Base-by-base conservation (phyloP, 2,797 vertebrate genomes). In the Argentina silus region DNA sequence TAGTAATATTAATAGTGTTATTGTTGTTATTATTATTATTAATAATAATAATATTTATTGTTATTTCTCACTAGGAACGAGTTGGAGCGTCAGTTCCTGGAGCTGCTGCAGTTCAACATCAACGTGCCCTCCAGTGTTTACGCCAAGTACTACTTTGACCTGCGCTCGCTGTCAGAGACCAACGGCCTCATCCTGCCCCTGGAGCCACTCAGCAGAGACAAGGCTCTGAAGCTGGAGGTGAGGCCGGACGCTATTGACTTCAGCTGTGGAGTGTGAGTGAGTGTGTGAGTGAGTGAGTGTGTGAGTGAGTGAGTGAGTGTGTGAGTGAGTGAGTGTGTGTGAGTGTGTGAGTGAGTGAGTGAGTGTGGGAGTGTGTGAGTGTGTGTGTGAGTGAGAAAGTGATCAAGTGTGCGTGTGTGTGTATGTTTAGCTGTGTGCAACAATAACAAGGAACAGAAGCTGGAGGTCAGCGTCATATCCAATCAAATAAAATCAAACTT, bases 101-200 rank as follows among this genome's bases (percentile, higher is more conserved):
- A 99, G 90, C 89, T 99, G 90, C 88, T 99, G 74, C 98, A 99
- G 93, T 99, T 99, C 90, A 99, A 99, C 91, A 99, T 99, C 90
- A 99, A 99, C 0, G 97, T 99, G 86, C 98, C 98, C 15, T 98
- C 98, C 90, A 99, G 98, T 67, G 97, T 99, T 85, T 99, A 99
- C 77, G 97, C 98, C 91, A 99, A 99, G 95, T 99, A 99, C 94
- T 99, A 99, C 87, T 99, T 99, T 82, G 98, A 99, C 91, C 95
- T 99, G 83, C 97, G 98, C 76, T 98, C 96, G 11, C 80, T 99
- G 88, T 96, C 97, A 14, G 98, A 98, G 92, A 95, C 96, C 0
- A 99, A 99, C 93, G 98, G 96, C 91, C 93, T 99, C 81, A 98
- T 96, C 89, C 96, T 96, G 84, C 97, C 98, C 23, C 91, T 98